Percentiles rank a stretch among this genome's conserved stretches.
Conservation (phyloP, 92 coral and sea anemone species). For the Zoanthus sansibaricus region DNA sequence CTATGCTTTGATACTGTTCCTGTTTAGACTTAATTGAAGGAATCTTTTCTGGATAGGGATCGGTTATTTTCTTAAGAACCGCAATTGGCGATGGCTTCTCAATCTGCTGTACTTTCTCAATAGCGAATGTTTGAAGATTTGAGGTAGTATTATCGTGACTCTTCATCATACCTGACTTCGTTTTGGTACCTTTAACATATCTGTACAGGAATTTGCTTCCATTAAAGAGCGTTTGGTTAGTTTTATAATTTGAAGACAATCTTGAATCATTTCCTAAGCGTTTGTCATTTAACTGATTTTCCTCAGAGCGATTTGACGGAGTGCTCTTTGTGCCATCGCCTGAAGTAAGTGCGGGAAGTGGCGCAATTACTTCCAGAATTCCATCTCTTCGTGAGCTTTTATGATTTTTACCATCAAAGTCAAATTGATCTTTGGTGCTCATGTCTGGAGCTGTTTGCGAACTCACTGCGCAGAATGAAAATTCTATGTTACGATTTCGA, state of each 20-base stretch:
- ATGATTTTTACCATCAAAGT: not conserved
- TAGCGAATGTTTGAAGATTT: slow-evolving; percentile 56
- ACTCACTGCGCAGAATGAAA: not conserved
- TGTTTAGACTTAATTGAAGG: slow-evolving; percentile 63
- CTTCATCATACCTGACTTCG: slow-evolving; percentile 28
- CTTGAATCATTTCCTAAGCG: not conserved
- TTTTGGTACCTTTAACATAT: slow-evolving; percentile 31
- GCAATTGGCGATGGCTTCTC: slow-evolving; percentile 68
- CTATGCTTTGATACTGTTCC: slow-evolving; percentile 54
- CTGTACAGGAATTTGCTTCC: slow-evolving; percentile 1
- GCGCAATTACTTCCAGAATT: slow-evolving; percentile 14
- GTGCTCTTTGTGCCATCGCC: not conserved
- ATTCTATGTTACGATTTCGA: not conserved
- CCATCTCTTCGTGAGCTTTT: slow-evolving; percentile 18
- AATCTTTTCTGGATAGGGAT: slow-evolving; percentile 60
- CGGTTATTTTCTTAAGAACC: slow-evolving; percentile 61
- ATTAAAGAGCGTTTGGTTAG: not conserved
- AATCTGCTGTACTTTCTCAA: slow-evolving; percentile 69
- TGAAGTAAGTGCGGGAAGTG: slow-evolving; percentile 9
- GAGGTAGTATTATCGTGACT: slow-evolving; percentile 10
- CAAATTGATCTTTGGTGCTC: not conserved
- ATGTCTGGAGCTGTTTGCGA: not conserved
- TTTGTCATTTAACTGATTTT: not conserved
- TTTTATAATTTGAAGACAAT: not conserved
- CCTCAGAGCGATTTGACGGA: not conserved